Conservation (phyloP, 2,888 invertebrate genomes). For the Odontocerum albicorne region DNA sequence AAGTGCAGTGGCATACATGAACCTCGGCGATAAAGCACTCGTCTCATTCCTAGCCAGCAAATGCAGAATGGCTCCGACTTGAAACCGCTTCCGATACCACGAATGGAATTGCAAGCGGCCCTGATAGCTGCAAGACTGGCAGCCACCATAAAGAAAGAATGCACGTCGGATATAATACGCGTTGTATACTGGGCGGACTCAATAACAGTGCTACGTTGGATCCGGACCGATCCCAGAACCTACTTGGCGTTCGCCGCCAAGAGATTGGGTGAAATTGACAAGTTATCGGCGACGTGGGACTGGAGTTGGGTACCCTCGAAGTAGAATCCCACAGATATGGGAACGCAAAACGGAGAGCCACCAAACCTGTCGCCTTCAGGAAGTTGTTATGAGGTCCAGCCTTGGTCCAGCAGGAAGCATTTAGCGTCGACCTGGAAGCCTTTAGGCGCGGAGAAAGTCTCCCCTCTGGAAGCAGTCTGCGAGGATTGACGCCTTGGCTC, state of each 20-base stretch:
- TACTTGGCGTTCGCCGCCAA: constrained; percentile 37
- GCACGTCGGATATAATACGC: constrained; percentile 22
- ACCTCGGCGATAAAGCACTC: neutral
- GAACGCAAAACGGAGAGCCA: constrained; percentile 31
- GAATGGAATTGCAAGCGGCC: constrained; percentile 6
- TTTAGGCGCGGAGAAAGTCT: too few relatives aligned
- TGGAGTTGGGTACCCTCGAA: constrained; percentile 39
- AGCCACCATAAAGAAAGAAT: neutral
- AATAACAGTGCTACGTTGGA: constrained; percentile 36
- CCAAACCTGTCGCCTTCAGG: neutral
- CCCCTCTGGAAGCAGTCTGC: too few relatives aligned
- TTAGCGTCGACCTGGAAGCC: too few relatives aligned
- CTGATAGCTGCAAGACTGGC: constrained; percentile 7
- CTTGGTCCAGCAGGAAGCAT: too few relatives aligned
- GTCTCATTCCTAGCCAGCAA: neutral
- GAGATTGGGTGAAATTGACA: constrained; percentile 36
- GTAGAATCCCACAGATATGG: constrained; percentile 1
- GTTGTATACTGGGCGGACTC: constrained; percentile 38
- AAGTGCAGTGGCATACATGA: constrained; percentile 5
- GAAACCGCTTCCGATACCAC: neutral
- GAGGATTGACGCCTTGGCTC: too few relatives aligned
- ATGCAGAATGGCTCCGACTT: neutral
- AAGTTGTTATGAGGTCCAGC: constrained; percentile 27
- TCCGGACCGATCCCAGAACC: constrained; percentile 35
- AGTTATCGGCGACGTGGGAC: constrained; percentile 24